A percentile compares a stretch with the other conserved stretches of the same genome.
These are phyloP conservation scores for Spheniscus mendiculus DNA, from an alignment of 2,113 vertebrate species.

Conservation along the genomic window DNA sequence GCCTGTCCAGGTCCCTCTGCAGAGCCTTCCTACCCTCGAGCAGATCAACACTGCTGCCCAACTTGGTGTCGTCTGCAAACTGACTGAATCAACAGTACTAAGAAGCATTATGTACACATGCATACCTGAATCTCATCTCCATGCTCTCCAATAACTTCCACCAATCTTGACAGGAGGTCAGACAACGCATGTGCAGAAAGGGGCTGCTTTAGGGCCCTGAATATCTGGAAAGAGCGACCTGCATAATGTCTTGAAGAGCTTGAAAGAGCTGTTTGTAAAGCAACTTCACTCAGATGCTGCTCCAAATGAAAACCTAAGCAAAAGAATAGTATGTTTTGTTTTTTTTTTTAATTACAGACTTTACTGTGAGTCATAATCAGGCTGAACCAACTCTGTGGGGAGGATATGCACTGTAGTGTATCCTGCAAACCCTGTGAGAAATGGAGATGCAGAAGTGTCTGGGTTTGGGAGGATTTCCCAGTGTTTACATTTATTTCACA, in stretches of 20 bases:
- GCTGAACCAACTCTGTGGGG: not conserved
- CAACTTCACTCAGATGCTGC: constrained; percentile 94
- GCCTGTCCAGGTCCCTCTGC: too few relatives aligned
- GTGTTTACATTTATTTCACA: not conserved
- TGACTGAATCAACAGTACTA: not conserved
- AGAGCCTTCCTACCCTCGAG: too few relatives aligned
- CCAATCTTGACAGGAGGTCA: constrained; percentile 92
- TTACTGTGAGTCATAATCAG: not conserved
- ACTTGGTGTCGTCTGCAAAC: too few relatives aligned
- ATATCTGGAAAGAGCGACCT: constrained; percentile 96
- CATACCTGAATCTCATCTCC: constrained; percentile 97
- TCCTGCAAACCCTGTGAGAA: not conserved
- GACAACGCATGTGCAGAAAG: constrained; percentile 93
- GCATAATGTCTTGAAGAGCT: constrained; percentile 97
- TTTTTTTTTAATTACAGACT: not conserved
- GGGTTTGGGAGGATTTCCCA: not conserved
- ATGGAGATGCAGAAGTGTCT: not conserved
- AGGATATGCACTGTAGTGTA: rapidly evolving
- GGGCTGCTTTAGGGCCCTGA: constrained; percentile 92
- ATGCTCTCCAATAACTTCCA: constrained; percentile 97
- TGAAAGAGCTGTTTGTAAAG: constrained; percentile 94
- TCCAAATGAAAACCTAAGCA: constrained; percentile 93
- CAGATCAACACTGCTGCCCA: too few relatives aligned
- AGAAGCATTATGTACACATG: not conserved
- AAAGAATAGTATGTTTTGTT: not conserved